phyloP scores from a whole-genome alignment of 2,888 invertebrate genomes.

The Drosophila flavopinicola region DNA sequence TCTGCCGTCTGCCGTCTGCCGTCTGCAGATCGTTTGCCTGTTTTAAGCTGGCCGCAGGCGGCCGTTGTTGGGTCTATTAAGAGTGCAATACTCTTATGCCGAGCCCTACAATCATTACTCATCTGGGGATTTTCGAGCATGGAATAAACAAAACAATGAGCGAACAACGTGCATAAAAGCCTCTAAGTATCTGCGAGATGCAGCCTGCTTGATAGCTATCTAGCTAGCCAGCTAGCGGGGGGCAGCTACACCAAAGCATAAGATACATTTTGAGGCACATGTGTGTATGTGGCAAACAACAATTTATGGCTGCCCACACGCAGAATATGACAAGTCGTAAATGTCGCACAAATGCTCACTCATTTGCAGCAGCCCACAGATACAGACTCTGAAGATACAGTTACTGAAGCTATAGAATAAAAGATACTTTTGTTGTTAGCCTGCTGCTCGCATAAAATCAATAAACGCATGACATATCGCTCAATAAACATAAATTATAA shows the following conservation, averaged over 20 bases:
- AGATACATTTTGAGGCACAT: constrained; percentile 43
- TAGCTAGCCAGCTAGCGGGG: constrained; percentile 27
- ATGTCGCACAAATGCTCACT: constrained; percentile 59
- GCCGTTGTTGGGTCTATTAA: constrained; percentile 52
- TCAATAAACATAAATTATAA: constrained; percentile 79
- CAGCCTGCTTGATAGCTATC: no score
- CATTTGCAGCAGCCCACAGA: constrained; percentile 45
- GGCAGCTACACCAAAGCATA: constrained; percentile 20
- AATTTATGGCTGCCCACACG: constrained; percentile 77
- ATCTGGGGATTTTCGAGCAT: constrained; percentile 50
- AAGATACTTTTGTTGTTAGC: constrained; percentile 51
- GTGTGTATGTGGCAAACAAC: constrained; percentile 41
- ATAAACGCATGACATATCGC: constrained; percentile 71
- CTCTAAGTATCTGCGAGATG: constrained; percentile 34
- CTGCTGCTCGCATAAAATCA: constrained; percentile 51
- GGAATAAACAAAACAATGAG: constrained; percentile 68
- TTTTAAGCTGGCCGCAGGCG: constrained; percentile 65
- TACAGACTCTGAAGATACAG: constrained; percentile 32
- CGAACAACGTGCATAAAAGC: constrained; percentile 36
- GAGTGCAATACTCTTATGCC: constrained; percentile 52
- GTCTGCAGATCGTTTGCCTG: constrained; percentile 21
- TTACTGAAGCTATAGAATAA: constrained; percentile 18
- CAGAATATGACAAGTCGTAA: constrained; percentile 77
- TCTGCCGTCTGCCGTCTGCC: constrained; percentile 16
- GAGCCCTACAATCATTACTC: constrained; percentile 74